Evolutionary conservation across 2,113 vertebrate species (phyloP).

Genomic region (Podiceps cristatus): DNA sequence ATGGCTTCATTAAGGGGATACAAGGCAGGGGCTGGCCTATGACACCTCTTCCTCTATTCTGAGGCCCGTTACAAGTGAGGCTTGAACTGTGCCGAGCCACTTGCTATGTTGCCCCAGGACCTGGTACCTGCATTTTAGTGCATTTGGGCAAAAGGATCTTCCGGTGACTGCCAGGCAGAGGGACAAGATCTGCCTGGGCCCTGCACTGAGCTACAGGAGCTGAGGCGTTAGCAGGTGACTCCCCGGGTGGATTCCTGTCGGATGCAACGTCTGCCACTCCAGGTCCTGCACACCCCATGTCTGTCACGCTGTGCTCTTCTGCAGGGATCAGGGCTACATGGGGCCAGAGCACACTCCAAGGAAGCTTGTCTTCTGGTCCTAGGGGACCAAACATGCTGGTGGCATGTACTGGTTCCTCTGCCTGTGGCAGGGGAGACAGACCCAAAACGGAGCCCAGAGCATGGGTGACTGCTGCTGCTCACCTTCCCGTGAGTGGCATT

Average conservation of each 20-base stretch:
- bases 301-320: accelerated
- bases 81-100: background rate
- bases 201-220: background rate
- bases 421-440: background rate
- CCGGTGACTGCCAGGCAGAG: background rate
- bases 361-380: background rate
- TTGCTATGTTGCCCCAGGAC: background rate
- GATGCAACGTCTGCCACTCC: background rate
- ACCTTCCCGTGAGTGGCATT: accelerated
- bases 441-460: background rate
- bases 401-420: background rate
- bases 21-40: background rate
- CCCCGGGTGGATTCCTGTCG: accelerated
- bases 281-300: accelerated
- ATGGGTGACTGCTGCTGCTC: background rate
- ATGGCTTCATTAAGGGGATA: background rate
- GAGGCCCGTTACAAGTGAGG: background rate
- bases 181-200: background rate
- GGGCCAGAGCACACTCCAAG: background rate
- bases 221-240: background rate
- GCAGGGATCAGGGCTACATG: accelerated
- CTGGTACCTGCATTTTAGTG: background rate
- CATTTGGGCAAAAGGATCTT: background rate
- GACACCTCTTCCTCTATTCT: background rate
- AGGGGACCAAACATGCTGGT: background rate